Evolutionary conservation across 2,113 vertebrate genomes (phyloP).

Genomic region (Sceloporus tristichus): DNA sequence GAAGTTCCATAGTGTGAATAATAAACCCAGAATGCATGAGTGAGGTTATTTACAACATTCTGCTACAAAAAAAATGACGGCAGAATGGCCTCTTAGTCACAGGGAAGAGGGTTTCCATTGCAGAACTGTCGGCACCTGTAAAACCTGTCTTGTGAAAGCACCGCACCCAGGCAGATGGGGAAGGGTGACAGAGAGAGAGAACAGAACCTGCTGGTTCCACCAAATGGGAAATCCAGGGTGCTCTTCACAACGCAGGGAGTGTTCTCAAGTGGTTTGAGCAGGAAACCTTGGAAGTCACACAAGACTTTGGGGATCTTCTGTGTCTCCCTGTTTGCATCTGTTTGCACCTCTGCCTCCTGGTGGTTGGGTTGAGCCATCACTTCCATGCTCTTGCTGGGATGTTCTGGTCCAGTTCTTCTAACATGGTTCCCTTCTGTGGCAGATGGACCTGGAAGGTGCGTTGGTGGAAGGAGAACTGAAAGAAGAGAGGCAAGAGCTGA

Average conservation of each 20-base stretch:
- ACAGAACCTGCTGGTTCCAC: neutral
- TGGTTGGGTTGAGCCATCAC: neutral
- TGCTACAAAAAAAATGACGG: too few species aligned
- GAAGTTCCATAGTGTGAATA: too few species aligned
- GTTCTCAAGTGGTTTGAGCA: neutral
- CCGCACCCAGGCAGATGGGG: conserved; percentile 27
- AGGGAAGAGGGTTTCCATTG: neutral
- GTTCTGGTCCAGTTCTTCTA: neutral
- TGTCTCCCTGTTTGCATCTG: neutral
- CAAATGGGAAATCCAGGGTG: neutral
- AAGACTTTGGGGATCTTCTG: neutral
- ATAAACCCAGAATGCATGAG: too few species aligned
- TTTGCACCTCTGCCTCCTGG: conserved; percentile 44
- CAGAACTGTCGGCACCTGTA: neutral
- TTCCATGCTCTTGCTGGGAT: neutral
- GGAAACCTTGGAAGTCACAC: neutral
- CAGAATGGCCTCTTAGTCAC: neutral
- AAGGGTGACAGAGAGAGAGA: neutral
- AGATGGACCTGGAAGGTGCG: conserved; percentile 91
- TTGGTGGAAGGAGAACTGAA: conserved; percentile 88
- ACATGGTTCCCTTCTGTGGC: conserved; percentile 26
- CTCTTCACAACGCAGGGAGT: neutral
- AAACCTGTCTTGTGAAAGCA: neutral
- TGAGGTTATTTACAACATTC: too few species aligned
- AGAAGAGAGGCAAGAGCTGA: conserved; percentile 78